These are phyloP conservation scores for Gymnorhina tibicen DNA, from an alignment of 2,113 vertebrate species.

Conservation along the genomic window DNA sequence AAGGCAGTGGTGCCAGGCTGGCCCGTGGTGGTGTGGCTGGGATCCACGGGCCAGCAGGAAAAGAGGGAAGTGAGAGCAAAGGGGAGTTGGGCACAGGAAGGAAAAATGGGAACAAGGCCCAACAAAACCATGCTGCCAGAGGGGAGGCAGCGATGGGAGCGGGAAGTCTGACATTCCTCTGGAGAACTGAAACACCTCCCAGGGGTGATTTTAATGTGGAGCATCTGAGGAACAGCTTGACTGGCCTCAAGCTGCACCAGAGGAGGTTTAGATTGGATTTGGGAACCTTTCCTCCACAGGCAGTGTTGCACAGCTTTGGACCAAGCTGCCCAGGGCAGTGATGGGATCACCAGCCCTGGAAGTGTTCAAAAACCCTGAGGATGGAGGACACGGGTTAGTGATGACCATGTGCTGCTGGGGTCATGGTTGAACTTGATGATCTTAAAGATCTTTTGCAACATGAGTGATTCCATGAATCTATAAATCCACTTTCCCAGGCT, in stretches of 20 bases:
- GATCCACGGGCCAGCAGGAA: neutral
- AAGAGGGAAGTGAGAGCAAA: neutral
- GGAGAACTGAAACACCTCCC: neutral
- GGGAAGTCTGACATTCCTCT: neutral
- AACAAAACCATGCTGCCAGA: accelerated
- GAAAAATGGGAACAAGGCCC: neutral
- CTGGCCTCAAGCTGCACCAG: neutral
- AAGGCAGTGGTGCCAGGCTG: neutral
- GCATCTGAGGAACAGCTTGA: neutral
- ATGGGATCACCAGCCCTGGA: neutral
- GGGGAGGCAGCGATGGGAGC: neutral
- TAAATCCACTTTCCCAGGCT: neutral
- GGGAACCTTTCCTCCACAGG: neutral
- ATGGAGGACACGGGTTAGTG: neutral
- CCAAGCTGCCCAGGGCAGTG: neutral
- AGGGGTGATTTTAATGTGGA: neutral
- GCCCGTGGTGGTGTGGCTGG: neutral
- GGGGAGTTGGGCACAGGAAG: too few relatives aligned
- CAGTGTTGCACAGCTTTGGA: neutral
- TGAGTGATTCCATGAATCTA: neutral
- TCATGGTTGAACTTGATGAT: neutral
- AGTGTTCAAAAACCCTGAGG: neutral
- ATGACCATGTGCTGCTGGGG: neutral
- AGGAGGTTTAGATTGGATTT: neutral
- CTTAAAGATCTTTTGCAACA: neutral